Percentiles rank a stretch among this genome's conserved stretches.
Conservation (phyloP, 2,797 vertebrate species). For the Sciaenops ocellatus region DNA sequence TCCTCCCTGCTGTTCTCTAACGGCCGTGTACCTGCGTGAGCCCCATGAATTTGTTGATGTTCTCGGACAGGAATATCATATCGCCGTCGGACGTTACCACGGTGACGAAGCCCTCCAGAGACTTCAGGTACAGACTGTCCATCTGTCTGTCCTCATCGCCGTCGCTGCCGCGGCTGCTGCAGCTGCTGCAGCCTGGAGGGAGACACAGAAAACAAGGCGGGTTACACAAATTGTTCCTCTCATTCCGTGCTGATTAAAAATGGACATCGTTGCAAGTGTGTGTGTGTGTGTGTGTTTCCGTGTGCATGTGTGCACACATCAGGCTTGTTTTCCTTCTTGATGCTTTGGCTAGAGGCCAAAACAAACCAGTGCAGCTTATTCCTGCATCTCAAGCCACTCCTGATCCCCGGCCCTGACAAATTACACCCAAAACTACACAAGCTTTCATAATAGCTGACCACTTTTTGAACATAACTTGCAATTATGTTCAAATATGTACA, state of each 20-base stretch:
- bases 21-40: constrained; percentile 91
- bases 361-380: constrained; percentile 84
- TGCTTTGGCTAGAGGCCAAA: constrained; percentile 78
- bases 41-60: constrained; percentile 98
- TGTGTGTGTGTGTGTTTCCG: constrained; percentile 21
- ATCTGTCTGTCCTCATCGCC: constrained; percentile 88
- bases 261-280: constrained; percentile 14
- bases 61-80: constrained; percentile 98
- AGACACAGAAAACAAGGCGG: neutral
- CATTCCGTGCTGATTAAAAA: constrained; percentile 13
- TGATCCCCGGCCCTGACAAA: constrained; percentile 52
- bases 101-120: constrained; percentile 96
- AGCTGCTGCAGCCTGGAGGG: constrained; percentile 69
- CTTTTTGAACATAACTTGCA: constrained; percentile 10
- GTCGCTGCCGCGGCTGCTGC: constrained; percentile 66
- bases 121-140: constrained; percentile 96
- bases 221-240: neutral
- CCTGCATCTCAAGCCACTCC: constrained; percentile 79
- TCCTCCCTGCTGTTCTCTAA: neutral
- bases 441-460: neutral
- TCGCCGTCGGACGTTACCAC: constrained; percentile 98
- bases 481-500: constrained; percentile 18
- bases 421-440: constrained; percentile 24
- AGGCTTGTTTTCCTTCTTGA: constrained; percentile 74
- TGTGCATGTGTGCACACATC: neutral